A percentile compares a stretch with the other conserved stretches of the same genome.
These are phyloP conservation scores for Diplosoma virens DNA, from an alignment of 23 tunicate genomes.

Conservation along the genomic window DNA sequence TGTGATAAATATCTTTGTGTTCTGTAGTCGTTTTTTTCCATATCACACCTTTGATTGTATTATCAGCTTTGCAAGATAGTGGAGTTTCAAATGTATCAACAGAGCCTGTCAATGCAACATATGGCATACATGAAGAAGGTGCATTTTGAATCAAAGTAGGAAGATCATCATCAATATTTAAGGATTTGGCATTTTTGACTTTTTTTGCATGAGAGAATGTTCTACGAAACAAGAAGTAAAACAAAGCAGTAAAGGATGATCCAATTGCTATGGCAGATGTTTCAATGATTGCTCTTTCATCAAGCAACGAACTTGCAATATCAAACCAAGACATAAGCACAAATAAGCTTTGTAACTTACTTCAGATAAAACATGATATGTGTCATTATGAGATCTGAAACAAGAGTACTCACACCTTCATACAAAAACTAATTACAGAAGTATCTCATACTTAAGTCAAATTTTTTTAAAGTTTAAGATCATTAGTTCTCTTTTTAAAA, in stretches of 20 bases:
- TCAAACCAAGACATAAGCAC: conserved; percentile 42
- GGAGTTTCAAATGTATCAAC: conserved; percentile 37
- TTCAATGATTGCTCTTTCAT: conserved; percentile 58
- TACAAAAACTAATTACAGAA: too few species aligned
- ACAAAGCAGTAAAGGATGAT: conserved; percentile 57
- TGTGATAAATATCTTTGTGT: conserved; percentile 61
- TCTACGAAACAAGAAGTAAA: conserved; percentile 23
- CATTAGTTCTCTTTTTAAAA: too few species aligned
- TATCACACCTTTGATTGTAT: conserved; percentile 57
- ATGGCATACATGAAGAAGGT: conserved; percentile 32
- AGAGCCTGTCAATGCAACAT: conserved; percentile 64
- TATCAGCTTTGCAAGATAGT: conserved; percentile 22
- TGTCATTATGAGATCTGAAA: too few species aligned
- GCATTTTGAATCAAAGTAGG: conserved; percentile 13
- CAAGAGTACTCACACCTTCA: too few species aligned
- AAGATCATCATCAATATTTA: conserved; percentile 22
- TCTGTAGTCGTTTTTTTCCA: conserved; percentile 59
- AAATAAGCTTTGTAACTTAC: too few species aligned
- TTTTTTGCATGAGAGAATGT: conserved; percentile 33
- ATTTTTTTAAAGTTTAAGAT: too few species aligned
- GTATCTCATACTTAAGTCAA: too few species aligned
- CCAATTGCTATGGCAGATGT: conserved; percentile 56
- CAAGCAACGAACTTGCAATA: conserved; percentile 10
- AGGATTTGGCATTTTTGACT: conserved; percentile 25
- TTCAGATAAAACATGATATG: too few species aligned